Evolutionary conservation across 2,888 invertebrate species (phyloP), one percentile per base, ranked within the genome.

Genomic region (Euproctis similis): DNA sequence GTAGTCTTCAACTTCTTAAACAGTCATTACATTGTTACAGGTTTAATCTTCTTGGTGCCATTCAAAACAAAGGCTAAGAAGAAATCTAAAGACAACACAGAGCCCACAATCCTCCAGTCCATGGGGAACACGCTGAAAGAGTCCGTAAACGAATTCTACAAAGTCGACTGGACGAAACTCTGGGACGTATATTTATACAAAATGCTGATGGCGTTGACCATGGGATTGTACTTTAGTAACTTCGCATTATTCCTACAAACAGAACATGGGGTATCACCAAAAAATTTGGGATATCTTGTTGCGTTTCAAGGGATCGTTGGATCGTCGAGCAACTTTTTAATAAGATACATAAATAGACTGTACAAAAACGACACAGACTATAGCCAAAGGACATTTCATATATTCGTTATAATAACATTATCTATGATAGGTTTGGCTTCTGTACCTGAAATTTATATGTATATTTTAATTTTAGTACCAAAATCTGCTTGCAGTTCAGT

Each of bases 131-230:
- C 60, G 14, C 53, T 54, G 28, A 60, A 39, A 51, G 67, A 67
- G 66, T 59, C 80, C 1, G 39, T 82, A 3, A 52, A 57, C 6
- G 80, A 85, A 44, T 66, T 87, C 28, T 58, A 58, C 34, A 62
- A 71, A 31, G 62, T 88, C 2, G 65, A 87, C 37, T 88, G 88
- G 87, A 41, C 52, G 0, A 47, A 59, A 4, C 85, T 84, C 40
- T 85, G 87, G 77, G 82, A 86, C 42, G 56, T 81, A 3, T 87
- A 87, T 34, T 37, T 77, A 1, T 59, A 85, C 20, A 78, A 86
- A 52, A 77, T 87, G 30, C 53, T 87, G 8, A 72, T 77, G 26
- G 73, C 80, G n/a, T 59, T 87, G 9, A 56, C 80, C 11, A 60
- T 82, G 34, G 74, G 85, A 3, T 63, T 82, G 31, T 86, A 81